A percentile compares a stretch with the other conserved stretches of the same genome.
Evolutionary conservation across 2,797 vertebrate genomes (phyloP).

Genomic region (Argya squamiceps): DNA sequence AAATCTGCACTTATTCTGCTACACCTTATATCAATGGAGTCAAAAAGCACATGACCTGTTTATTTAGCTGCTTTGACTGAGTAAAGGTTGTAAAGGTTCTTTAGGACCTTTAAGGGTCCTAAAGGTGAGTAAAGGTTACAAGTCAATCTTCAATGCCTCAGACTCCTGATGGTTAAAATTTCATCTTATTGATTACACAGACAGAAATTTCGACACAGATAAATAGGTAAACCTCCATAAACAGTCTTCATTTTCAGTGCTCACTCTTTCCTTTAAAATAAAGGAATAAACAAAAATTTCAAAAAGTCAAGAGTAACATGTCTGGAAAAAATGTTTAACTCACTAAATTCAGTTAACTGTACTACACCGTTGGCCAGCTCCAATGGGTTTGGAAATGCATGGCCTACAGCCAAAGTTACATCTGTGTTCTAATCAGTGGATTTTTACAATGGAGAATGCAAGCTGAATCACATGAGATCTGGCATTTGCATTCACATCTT

Average conservation of each 20-base stretch:
- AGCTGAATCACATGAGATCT: neutral
- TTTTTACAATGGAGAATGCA: neutral
- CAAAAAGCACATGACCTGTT: neutral
- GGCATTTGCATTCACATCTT: neutral
- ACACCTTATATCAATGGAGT: fast-evolving
- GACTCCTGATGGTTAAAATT: neutral
- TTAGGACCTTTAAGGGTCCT: too few relatives aligned
- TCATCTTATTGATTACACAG: neutral
- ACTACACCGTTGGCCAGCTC: fast-evolving
- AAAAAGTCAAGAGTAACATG: neutral
- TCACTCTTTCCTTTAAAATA: neutral
- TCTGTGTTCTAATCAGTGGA: neutral
- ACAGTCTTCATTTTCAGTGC: neutral
- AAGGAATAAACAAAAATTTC: neutral
- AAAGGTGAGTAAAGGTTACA: neutral
- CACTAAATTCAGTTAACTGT: neutral
- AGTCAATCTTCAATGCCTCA: neutral
- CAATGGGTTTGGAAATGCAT: neutral
- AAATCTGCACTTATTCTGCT: neutral
- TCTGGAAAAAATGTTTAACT: neutral
- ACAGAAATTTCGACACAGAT: neutral
- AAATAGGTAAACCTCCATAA: neutral
- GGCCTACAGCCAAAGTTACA: neutral
- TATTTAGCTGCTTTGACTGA: neutral
- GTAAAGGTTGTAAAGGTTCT: neutral